Evolutionary conservation across 1,140 invertebrate genomes (phyloP).

Genomic region (Drosophila bipectinata): DNA sequence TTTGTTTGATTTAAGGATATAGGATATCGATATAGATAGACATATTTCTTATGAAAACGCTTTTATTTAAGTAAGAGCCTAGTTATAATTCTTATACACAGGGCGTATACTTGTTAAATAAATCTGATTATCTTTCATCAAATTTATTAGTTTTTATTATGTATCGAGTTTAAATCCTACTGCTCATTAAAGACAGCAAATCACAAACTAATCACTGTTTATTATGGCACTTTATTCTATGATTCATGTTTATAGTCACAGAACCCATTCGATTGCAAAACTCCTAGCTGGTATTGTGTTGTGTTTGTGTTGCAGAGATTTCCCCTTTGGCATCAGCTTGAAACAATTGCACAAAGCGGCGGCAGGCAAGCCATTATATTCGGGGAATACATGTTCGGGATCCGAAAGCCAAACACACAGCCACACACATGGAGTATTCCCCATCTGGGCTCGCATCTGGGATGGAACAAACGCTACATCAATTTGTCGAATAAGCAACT

Average conservation of each 20-base stretch:
- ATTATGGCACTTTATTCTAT: not conserved
- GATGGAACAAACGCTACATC: slow-evolving; percentile 57
- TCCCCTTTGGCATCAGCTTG: slow-evolving; percentile 32
- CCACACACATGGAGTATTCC: not conserved
- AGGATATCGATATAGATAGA: no score
- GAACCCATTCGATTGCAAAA: not conserved
- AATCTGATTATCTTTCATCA: no score
- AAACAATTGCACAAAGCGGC: slow-evolving; percentile 29
- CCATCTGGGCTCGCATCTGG: slow-evolving; percentile 13
- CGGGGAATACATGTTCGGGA: slow-evolving; percentile 17
- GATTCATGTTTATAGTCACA: not conserved
- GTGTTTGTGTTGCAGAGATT: slow-evolving; percentile 9
- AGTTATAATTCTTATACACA: no score
- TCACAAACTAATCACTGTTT: not conserved
- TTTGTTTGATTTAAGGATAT: no score
- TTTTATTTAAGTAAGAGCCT: no score
- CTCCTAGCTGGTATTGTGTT: not conserved
- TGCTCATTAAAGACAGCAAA: not conserved
- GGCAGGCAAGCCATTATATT: slow-evolving; percentile 27
- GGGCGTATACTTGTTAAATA: no score
- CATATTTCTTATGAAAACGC: no score
- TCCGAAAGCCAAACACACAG: slow-evolving; percentile 1
- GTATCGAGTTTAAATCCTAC: no score
- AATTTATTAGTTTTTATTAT: no score
- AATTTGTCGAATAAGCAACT: slow-evolving; percentile 81